Percentiles rank a stretch among this genome's conserved stretches.
These are phyloP conservation scores for Oryctolagus cuniculus DNA, from an alignment of 2,113 vertebrate genomes.

Conservation along the genomic window DNA sequence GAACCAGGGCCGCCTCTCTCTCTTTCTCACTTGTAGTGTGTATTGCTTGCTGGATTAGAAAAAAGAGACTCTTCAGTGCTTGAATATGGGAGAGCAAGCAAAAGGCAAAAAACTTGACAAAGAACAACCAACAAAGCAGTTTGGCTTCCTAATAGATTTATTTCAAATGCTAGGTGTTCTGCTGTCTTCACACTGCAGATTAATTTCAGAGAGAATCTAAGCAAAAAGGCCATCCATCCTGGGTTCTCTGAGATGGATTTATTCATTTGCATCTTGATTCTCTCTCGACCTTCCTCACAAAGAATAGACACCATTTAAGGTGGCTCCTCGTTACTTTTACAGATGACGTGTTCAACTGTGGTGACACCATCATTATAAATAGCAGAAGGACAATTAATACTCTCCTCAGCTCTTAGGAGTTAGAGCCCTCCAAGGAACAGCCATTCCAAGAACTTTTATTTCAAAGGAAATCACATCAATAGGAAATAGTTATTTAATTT, in stretches of 20 bases:
- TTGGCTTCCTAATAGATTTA: slow-evolving; percentile 69
- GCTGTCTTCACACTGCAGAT: slow-evolving; percentile 8
- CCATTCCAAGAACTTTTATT: slow-evolving; percentile 25
- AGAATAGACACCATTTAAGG: neutral
- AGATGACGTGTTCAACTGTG: neutral
- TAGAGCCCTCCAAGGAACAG: slow-evolving; percentile 61
- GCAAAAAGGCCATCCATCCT: slow-evolving; percentile 34
- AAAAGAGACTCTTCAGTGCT: neutral
- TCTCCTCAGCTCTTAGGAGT: slow-evolving; percentile 15
- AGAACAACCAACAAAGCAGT: slow-evolving; percentile 20
- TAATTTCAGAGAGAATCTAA: slow-evolving; percentile 42
- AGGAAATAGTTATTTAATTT: slow-evolving; percentile 83
- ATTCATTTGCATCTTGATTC: slow-evolving; percentile 32
- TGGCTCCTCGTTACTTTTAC: slow-evolving; percentile 43
- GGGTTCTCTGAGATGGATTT: slow-evolving; percentile 33
- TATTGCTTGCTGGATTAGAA: neutral
- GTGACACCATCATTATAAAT: slow-evolving; percentile 60
- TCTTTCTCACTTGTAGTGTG: neutral
- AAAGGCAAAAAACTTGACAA: neutral
- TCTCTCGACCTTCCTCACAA: slow-evolving; percentile 55
- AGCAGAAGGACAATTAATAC: slow-evolving; percentile 67
- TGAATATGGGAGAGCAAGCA: slow-evolving; percentile 22
- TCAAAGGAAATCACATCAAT: slow-evolving; percentile 67
- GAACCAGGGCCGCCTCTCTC: neutral
- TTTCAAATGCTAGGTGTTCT: slow-evolving; percentile 45